Conservation (phyloP, 2,888 invertebrate species). For the Laothoe populi region DNA sequence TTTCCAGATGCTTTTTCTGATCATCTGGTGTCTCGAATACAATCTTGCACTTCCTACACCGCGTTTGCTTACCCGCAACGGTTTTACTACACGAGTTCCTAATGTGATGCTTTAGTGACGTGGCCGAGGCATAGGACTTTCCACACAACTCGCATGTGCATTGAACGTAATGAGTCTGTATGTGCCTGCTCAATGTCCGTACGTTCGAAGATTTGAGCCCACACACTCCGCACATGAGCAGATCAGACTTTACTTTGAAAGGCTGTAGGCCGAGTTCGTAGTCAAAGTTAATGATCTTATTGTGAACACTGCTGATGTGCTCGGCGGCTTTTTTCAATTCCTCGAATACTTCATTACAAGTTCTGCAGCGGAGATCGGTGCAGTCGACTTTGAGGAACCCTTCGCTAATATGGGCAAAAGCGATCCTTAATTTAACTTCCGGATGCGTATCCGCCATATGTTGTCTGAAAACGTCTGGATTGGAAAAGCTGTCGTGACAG, state of each 20-base stretch:
- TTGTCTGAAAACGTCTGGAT: slow-evolving; percentile 50
- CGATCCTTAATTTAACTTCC: slow-evolving; percentile 36
- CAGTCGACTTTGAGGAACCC: slow-evolving; percentile 59
- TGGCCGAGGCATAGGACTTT: slow-evolving; percentile 56
- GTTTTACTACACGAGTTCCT: slow-evolving; percentile 42
- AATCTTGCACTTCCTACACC: slow-evolving; percentile 54
- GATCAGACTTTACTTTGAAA: slow-evolving; percentile 44
- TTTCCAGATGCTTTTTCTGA: slow-evolving; percentile 48
- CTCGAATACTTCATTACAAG: slow-evolving; percentile 49
- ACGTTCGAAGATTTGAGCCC: slow-evolving; percentile 51
- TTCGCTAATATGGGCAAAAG: slow-evolving; percentile 44
- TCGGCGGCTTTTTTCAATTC: slow-evolving; percentile 47
- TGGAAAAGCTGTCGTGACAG: slow-evolving; percentile 67
- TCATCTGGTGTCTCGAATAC: slow-evolving; percentile 53
- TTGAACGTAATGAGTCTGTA: slow-evolving; percentile 59
- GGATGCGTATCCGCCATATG: slow-evolving; percentile 45
- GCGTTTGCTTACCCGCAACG: slow-evolving; percentile 37
- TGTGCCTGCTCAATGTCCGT: slow-evolving; percentile 59
- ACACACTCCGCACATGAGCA: slow-evolving; percentile 58
- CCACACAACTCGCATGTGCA: slow-evolving; percentile 67
- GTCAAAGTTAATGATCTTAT: slow-evolving; percentile 47
- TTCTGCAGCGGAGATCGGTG: slow-evolving; percentile 58
- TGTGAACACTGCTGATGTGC: slow-evolving; percentile 53
- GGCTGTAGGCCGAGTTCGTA: slow-evolving; percentile 60
- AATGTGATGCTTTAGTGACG: slow-evolving; percentile 53